phyloP scores from a whole-genome alignment of 1,140 invertebrate species.

The Paraescarpia echinospica region DNA sequence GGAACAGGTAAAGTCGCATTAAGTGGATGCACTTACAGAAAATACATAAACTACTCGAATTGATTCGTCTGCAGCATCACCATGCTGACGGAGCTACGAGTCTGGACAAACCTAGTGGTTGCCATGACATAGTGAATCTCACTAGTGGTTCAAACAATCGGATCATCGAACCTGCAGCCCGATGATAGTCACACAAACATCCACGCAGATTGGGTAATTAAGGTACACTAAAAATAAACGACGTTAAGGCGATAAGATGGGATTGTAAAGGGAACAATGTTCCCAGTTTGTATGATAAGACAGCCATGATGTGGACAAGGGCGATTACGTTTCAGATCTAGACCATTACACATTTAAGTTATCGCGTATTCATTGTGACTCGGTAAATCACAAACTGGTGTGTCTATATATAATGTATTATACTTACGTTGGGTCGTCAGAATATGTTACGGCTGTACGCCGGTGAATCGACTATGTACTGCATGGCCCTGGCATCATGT shows the following conservation, averaged over 20 bases:
- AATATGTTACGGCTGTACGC: not conserved
- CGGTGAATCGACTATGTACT: not conserved
- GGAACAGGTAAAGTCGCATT: not conserved
- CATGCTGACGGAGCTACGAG: not conserved
- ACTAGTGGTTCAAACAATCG: not conserved
- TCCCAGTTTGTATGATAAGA: not conserved
- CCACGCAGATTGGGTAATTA: not conserved
- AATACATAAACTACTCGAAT: not conserved
- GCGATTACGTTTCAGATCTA: not conserved
- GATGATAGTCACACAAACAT: not conserved
- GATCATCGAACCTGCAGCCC: not conserved
- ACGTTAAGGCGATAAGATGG: not conserved
- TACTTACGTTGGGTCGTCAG: no score
- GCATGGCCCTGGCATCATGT: no score
- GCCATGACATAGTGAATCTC: no score
- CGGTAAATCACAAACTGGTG: not conserved
- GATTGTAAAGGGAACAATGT: not conserved
- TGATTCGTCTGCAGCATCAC: not conserved
- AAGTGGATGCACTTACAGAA: not conserved
- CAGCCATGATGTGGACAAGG: no score
- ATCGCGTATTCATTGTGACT: not conserved
- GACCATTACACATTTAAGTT: not conserved
- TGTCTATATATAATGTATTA: not conserved
- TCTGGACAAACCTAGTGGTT: not conserved
- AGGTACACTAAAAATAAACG: no score